Evolutionary conservation across 1,140 invertebrate genomes (phyloP), one percentile per base, ranked within the genome.

Genomic region (Pachypsylla venusta): DNA sequence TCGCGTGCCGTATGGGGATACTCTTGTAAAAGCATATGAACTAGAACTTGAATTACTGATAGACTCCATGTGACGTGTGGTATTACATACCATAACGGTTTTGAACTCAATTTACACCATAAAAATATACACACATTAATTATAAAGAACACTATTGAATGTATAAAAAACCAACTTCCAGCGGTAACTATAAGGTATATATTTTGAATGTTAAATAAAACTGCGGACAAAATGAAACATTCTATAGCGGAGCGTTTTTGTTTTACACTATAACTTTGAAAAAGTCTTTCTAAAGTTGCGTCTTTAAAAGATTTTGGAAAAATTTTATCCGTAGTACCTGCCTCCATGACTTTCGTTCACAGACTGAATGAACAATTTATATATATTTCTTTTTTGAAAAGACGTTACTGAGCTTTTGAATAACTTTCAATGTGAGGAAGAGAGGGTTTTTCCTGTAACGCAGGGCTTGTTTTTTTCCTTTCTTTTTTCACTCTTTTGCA

Each of bases 161-260:
- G 66, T 53, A 67, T 61, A 48, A 48, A 48, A 19, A 19, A 22
- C 16, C 16, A n/a, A 48, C 42, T 48, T 19, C 22, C 22, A 19
- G 22, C 42, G 22, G 16, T 22, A n/a, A 48, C 42, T 10, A 48
- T 48, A 19, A 48, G 16, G 28, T 75, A 66, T 22, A 83, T 68
- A 57, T 77, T 78, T 70, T 81, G 85, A 2, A 77, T 67, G 62
- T 84, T 82, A 64, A 84, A 81, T 14, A 87, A 67, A 16, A 84
- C 71, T 22, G 83, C 80, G 27, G 81, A 77, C 13, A 79, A 69
- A 0, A 89, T 72, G 68, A 88, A 83, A 64, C 83, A 84, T 63
- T 81, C 78, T n/a, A 89, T 71, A n/a, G 84, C 85, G 25, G 80
- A 77, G 54, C 84, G 79, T 59, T 84, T 79, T 67, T 88, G 85